Conservation (phyloP, 2,113 vertebrate genomes). For the Craseonycteris thonglongyai region DNA sequence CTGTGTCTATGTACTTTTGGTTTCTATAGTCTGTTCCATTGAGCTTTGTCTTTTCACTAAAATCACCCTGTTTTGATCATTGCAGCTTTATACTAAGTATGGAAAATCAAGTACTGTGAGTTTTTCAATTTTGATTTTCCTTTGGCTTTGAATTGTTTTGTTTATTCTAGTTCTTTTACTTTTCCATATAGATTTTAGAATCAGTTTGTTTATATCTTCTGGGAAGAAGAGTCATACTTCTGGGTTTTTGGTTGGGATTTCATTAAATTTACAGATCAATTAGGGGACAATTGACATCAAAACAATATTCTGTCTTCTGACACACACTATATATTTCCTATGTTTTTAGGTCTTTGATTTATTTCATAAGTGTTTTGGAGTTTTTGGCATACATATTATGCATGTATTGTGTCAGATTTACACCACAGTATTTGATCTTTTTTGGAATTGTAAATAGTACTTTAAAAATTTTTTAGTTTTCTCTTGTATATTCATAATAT, state of each 20-base stretch:
- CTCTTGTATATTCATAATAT: neutral
- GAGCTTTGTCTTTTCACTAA: neutral
- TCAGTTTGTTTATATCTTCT: neutral
- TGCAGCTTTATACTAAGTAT: neutral
- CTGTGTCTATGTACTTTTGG: neutral
- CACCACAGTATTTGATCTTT: neutral
- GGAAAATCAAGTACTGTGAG: neutral
- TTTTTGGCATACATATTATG: neutral
- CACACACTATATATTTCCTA: neutral
- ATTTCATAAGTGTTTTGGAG: too few species aligned
- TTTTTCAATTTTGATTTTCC: neutral
- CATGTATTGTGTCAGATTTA: neutral
- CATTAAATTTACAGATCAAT: neutral
- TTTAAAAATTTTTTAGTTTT: neutral
- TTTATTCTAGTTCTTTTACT: too few species aligned
- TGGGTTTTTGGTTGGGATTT: too few species aligned
- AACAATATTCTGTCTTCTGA: neutral
- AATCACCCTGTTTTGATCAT: neutral
- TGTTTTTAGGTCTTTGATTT: too few species aligned
- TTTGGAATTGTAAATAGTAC: neutral
- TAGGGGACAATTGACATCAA: neutral
- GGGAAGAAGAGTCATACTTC: neutral
- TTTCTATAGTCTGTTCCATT: neutral
- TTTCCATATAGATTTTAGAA: too few species aligned
- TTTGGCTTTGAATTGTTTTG: neutral